phyloP scores from a whole-genome alignment of 1,140 invertebrate species.

The Acromyrmex heyeri region DNA sequence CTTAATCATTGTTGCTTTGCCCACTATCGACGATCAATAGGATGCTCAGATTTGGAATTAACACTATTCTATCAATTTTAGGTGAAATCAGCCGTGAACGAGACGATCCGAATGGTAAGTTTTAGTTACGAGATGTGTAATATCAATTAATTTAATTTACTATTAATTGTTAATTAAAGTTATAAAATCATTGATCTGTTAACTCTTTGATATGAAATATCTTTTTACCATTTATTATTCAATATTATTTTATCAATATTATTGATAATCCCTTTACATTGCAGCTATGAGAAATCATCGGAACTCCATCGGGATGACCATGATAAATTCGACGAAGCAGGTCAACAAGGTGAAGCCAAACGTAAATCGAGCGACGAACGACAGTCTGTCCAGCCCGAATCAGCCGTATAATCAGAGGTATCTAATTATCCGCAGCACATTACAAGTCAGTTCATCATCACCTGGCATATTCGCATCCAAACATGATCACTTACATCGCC shows the following conservation, averaged over 20 bases:
- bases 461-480: constrained; percentile 8
- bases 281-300: constrained; percentile 89
- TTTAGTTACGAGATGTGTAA: not conserved
- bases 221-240: not conserved
- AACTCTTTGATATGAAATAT: not conserved
- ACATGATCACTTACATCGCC: constrained; percentile 53
- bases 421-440: constrained; percentile 10
- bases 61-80: constrained; percentile 80
- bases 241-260: not conserved
- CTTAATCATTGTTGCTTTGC: constrained; percentile 77
- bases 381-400: constrained; percentile 87
- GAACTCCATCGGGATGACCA: constrained; percentile 89
- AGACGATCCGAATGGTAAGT: constrained; percentile 88
- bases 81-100: constrained; percentile 88
- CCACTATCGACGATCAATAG: constrained; percentile 43
- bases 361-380: constrained; percentile 91
- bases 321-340: constrained; percentile 90
- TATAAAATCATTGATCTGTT: not conserved
- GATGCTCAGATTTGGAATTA: constrained; percentile 53
- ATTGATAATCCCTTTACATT: constrained; percentile 64
- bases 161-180: not conserved
- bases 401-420: constrained; percentile 86
- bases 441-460: not conserved
- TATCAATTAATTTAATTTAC: constrained; percentile 8
- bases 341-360: constrained; percentile 95